These are phyloP conservation scores for Sternarchorhynchus goeldii DNA, from an alignment of 2,797 vertebrate genomes.

Conservation along the genomic window DNA sequence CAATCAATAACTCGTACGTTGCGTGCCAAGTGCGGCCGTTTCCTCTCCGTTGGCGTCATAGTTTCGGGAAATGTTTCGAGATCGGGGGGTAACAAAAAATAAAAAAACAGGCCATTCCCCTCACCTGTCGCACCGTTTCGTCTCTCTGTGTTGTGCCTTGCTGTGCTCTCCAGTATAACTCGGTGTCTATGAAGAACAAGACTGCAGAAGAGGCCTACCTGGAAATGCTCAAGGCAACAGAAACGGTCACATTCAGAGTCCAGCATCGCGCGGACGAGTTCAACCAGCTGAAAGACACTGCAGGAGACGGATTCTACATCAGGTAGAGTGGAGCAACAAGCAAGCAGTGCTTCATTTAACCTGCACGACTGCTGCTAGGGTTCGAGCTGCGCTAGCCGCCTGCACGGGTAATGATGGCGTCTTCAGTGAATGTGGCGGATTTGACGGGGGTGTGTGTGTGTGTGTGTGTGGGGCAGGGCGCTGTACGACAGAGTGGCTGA, in stretches of 20 bases:
- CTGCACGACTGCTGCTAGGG: constrained; percentile 19
- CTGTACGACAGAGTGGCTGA: constrained; percentile 92
- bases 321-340: constrained; percentile 71
- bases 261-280: constrained; percentile 90
- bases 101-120: background rate
- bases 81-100: background rate
- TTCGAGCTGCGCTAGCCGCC: constrained; percentile 50
- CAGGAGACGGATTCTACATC: constrained; percentile 95
- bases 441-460: constrained; percentile 20
- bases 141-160: background rate
- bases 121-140: background rate
- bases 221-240: constrained; percentile 93
- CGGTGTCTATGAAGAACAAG: constrained; percentile 86
- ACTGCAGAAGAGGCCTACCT: constrained; percentile 95
- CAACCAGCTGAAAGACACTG: constrained; percentile 84
- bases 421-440: constrained; percentile 61
- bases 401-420: constrained; percentile 69
- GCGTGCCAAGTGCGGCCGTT: constrained; percentile 9
- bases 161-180: constrained; percentile 80
- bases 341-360: constrained; percentile 7
- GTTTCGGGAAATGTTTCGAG: background rate
- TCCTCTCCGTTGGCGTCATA: background rate
- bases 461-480: constrained; percentile 76
- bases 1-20: too few species aligned
- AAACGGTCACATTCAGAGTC: constrained; percentile 84